Evolutionary conservation across 2,797 vertebrate species (phyloP), one percentile per base, ranked within the genome.

Genomic region (Nyctibius grandis): DNA sequence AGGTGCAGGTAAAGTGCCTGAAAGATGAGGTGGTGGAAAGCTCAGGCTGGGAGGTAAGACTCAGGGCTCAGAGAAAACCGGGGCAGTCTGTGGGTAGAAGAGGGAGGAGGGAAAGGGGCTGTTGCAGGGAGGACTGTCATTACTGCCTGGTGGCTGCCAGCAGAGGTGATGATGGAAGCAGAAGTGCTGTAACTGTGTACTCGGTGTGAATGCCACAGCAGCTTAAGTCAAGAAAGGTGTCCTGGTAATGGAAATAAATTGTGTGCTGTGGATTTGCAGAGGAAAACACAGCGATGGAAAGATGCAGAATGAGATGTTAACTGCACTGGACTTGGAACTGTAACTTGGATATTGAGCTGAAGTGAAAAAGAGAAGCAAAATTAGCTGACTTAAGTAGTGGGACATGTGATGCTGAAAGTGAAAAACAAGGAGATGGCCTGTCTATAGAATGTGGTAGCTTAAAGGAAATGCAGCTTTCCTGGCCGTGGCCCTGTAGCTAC

Each of bases 381-480:
- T 98, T 96, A 95, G 84, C 93, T 95, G 64, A 76, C 85, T 94
- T 91, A 48, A 95, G 81, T 77, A 90, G 42, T 23, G 23, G 63
- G 69, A 53, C 12, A 8, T 80, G 79, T 73, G 84, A 67, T 63
- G n/a, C 65, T 91, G 75, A 45, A 91, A 91, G 79, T 48, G 74
- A 85, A 85, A 95, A 93, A 6, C 61, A 68, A 93, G 86, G 87
- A 94, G 94, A 94, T 82, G 91, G 73, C 36, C 51, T 84, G 75
- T 94, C 89, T 90, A 53, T 82, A 82, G 85, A 85, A 64, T 85
- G 74, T 0, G 11, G 34, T 82, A 81, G 36, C 60, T 87, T 89
- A 97, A 96, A 96, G 95, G 95, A 97, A 97, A 94, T 91, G 91
- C 76, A 89, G 81, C 92, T 96, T 96, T 98, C 79, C 93, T 94